Evolutionary conservation across 2,888 invertebrate genomes (phyloP).

Genomic region (Auanema sp.): DNA sequence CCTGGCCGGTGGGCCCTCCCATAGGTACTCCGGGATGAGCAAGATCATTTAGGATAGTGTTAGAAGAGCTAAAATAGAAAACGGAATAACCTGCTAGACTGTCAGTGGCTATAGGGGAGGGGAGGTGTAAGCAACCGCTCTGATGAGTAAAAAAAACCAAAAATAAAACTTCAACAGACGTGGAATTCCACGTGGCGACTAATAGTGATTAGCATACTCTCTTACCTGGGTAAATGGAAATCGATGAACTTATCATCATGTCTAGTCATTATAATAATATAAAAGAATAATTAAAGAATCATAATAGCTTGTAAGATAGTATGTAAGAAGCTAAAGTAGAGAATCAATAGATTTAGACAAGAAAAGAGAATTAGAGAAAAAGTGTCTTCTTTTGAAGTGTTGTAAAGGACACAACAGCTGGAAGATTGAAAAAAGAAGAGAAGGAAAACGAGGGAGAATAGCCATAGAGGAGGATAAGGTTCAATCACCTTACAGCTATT

Average conservation of each 20-base stretch:
- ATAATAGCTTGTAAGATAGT: background rate
- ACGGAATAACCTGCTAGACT: too few species aligned
- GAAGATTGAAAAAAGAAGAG: conserved; percentile 4
- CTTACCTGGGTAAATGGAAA: too few species aligned
- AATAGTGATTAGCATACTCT: too few species aligned
- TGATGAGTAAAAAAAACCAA: too few species aligned
- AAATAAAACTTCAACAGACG: too few species aligned
- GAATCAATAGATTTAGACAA: background rate
- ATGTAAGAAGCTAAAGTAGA: background rate
- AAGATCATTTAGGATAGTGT: conserved; percentile 30
- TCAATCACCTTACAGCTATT: conserved; percentile 21
- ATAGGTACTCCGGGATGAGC: conserved; percentile 37
- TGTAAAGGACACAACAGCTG: conserved; percentile 6
- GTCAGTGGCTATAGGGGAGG: too few species aligned
- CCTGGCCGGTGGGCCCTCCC: conserved; percentile 30
- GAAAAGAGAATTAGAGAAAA: background rate
- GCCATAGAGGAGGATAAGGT: conserved; percentile 18
- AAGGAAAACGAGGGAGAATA: background rate
- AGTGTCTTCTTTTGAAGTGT: too few species aligned
- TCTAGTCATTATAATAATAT: background rate
- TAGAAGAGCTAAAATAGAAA: conserved; percentile 36
- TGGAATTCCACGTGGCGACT: too few species aligned
- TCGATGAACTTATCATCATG: too few species aligned
- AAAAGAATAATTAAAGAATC: background rate
- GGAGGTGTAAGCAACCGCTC: too few species aligned